phyloP scores from a whole-genome alignment of 2,113 vertebrate genomes.

The Paralichthys olivaceus region DNA sequence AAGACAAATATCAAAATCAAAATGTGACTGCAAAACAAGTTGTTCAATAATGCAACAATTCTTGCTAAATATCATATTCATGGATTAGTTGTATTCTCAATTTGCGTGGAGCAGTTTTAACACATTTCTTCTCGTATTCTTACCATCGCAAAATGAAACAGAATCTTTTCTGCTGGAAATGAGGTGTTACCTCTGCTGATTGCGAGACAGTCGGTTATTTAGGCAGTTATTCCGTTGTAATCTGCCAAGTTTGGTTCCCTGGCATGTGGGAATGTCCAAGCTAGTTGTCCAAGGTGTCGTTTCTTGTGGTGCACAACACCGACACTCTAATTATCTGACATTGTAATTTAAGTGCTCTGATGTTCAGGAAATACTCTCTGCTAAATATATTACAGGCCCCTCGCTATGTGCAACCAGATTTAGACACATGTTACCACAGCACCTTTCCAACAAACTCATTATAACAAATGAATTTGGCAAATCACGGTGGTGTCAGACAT shows the following conservation, averaged over 20 bases:
- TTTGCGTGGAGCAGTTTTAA: slow-evolving; percentile 17
- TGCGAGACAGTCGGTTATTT: slow-evolving; percentile 9
- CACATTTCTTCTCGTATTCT: slow-evolving; percentile 28
- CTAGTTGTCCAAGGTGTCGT: neutral
- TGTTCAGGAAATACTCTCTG: slow-evolving; percentile 5
- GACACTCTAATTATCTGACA: slow-evolving; percentile 33
- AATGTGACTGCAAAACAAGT: slow-evolving; percentile 32
- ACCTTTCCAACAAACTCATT: slow-evolving; percentile 52
- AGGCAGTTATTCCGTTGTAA: neutral
- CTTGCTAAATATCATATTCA: slow-evolving; percentile 43
- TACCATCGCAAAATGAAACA: slow-evolving; percentile 10
- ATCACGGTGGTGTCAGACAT: slow-evolving; percentile 52
- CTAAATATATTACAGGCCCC: neutral
- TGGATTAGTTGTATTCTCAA: slow-evolving; percentile 11
- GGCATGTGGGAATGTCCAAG: slow-evolving; percentile 10
- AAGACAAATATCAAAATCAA: slow-evolving; percentile 15
- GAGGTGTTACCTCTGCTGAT: slow-evolving; percentile 13
- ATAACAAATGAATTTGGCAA: slow-evolving; percentile 61
- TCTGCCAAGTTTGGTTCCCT: slow-evolving; percentile 16
- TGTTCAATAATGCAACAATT: slow-evolving; percentile 49
- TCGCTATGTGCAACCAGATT: slow-evolving; percentile 35
- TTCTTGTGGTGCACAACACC: neutral
- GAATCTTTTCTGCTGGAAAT: neutral
- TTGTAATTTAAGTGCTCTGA: slow-evolving; percentile 30
- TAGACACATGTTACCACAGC: slow-evolving; percentile 36